A percentile compares a stretch with the other conserved stretches of the same genome.
Conservation (phyloP, 2,113 vertebrate species). For the chimpanzee (Pan troglodytes) region NHGRI_mPanTro3-v2.1_pri NC_072419.2:64265501-64266000, state of each 20-base stretch:
- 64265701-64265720: accelerated
- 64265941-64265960: accelerated
- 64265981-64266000: accelerated
- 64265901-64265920: accelerated
- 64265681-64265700: accelerated
- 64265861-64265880: accelerated
- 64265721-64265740: too few relatives aligned
- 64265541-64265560: accelerated
- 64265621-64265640: accelerated
- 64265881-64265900: accelerated
- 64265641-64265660: accelerated
- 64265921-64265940: accelerated
- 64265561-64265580: accelerated
- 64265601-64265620: accelerated
- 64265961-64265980: neutral
- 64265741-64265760: accelerated
- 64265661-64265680: too few relatives aligned
- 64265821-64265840: accelerated
- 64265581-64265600: accelerated
- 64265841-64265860: accelerated
- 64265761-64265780: accelerated
- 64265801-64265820: accelerated
- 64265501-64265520: neutral
- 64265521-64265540: neutral
- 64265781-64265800: accelerated